Evolutionary conservation across 30 jellyfish, hydroid and myxozoan species (phyloP), one percentile per base, ranked within the genome.

Genomic region (Phacellophora camtschatica): DNA sequence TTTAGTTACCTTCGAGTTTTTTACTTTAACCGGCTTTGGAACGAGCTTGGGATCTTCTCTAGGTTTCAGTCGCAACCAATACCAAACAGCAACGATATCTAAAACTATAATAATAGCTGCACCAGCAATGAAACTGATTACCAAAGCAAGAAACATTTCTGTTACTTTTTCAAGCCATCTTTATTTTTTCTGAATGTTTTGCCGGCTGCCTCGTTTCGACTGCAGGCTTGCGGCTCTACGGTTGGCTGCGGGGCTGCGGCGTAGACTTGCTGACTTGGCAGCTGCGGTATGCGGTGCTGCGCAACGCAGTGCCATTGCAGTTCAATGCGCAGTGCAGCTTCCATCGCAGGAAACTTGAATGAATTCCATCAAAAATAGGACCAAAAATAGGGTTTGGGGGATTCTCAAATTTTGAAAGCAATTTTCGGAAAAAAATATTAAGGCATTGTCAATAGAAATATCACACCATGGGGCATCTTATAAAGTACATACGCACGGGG

Each of bases 31-130:
- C 16, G 43, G 74, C 30, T 49, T 53, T 30, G 99, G 97, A 50
- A 81, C 70, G 5, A 86, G 86, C 59, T 71, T 86, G 25, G 96
- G 96, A 13, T 86, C 88, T 28, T 73, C 96, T 25, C 56, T 77
- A n/a, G 99, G 99, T 62, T 65, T 77, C 34, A 81, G 64, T 34
- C 79, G 50, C n/a, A 93, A 72, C 99, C 99, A 93, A 29, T 77
- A 75, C 77, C 86, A 93, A 7, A 93, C 39, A 42, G 89, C 85
- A 11, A 93, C 37, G 29, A 93, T 33, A 74, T 86, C 92, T 24
- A 93, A 53, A 5, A 71, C 82, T 3, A 93, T 30, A n/a, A 93
- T 84, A 22, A 77, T 48, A 28, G 71, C 63, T 15, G 84, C 87
- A 15, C 99, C 99, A 13, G 93, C 90, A 54, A 86, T n/a, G 58